Base-by-base conservation (phyloP, 2,797 vertebrate species). In the Borostomias antarcticus region DNA sequence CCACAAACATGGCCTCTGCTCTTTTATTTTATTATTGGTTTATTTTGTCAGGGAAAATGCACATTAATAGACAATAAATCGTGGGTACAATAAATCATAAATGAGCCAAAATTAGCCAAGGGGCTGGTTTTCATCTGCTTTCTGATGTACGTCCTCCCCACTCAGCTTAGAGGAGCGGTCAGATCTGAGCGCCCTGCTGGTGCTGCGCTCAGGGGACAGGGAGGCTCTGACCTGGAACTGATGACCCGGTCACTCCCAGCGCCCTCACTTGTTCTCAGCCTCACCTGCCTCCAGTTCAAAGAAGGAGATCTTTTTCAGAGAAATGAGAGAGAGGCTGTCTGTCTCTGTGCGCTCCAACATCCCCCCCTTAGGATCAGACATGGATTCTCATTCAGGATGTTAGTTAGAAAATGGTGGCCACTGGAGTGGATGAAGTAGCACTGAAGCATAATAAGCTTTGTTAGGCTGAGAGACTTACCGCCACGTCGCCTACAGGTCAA, bases 401-500 rank as follows among this genome's bases (percentile, higher is more conserved):
- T 47, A 62, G 57, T 51, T 33, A 59, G 58, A 51, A 69, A 60
- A 64, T 43, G 48, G 47, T 62, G 63, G 51, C 67, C 68, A 64
- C 37, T 37, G 40, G 68, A 75, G 54, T 50, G 61, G 30, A 61
- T 61, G 53, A 74, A 73, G 62, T 54, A 51, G 58, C 64, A 64
- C 33, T 52, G 73, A 62, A 74, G 60, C 75, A 68, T 68, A 37
- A 58, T 70, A 29, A 32, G 62, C 64, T 80, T 73, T 70, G 68
- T 61, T 75, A 66, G 72, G 56, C 68, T 68, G 54, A 60, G 54
- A 60, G 68, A 67, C 72, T 76, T 74, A 69, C 47, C 58, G 64
- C 26, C 52, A 9, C 17, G 23, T 60, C 60, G 65, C 61, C 37
- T 63, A 48, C 64, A 57, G 64, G 62, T 75, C 70, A 79, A 73